phyloP scores from a whole-genome alignment of 1,140 invertebrate genomes.

The Centruroides vittatus region DNA sequence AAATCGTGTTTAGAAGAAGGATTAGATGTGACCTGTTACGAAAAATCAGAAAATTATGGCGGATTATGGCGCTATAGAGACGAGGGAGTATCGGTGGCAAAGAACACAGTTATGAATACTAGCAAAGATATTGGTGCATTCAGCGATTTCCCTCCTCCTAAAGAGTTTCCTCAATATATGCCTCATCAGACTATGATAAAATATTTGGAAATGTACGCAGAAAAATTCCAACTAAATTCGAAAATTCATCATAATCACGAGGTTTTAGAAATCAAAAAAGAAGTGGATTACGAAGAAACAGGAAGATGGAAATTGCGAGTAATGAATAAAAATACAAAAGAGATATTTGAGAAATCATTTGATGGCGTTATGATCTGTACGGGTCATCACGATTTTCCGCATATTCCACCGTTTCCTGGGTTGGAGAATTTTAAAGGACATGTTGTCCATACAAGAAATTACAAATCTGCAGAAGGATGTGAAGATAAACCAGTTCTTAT shows the following conservation, averaged over 20 bases:
- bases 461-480: conserved; percentile 22
- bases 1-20: conserved; percentile 32
- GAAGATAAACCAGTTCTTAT: conserved; percentile 31
- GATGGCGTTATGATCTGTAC: conserved; percentile 30
- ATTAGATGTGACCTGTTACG: conserved; percentile 30
- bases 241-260: conserved; percentile 21
- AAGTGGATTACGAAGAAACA: conserved; percentile 23
- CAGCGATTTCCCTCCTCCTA: conserved; percentile 29
- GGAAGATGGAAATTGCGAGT: conserved; percentile 28
- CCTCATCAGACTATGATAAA: conserved; percentile 23
- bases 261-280: conserved; percentile 13
- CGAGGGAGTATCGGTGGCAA: conserved; percentile 20
- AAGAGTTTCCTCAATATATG: conserved; percentile 26
- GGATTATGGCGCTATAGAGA: conserved; percentile 37
- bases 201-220: conserved; percentile 26
- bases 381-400: conserved; percentile 25
- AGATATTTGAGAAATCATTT: conserved; percentile 28
- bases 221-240: conserved; percentile 22
- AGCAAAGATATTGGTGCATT: conserved; percentile 34
- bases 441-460: conserved; percentile 32
- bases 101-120: conserved; percentile 27
- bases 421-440: conserved; percentile 29
- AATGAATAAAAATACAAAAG: conserved; percentile 6
- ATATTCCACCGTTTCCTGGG: conserved; percentile 20
- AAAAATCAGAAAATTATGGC: conserved; percentile 32